These are phyloP conservation scores for Drosophila birchii DNA, from an alignment of 2,888 invertebrate genomes.

Conservation along the genomic window DNA sequence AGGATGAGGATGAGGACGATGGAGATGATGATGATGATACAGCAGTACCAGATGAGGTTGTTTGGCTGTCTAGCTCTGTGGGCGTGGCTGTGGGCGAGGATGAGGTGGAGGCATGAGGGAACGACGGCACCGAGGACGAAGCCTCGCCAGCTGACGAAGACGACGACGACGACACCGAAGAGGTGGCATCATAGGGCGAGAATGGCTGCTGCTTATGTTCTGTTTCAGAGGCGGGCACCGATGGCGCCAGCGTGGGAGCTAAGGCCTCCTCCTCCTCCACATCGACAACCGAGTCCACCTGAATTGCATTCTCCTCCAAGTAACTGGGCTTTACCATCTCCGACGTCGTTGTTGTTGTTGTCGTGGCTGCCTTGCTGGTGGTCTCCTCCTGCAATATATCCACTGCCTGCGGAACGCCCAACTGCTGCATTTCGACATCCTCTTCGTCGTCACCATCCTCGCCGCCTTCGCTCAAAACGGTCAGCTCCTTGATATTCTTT, in stretches of 20 bases:
- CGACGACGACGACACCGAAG: constrained; percentile 44
- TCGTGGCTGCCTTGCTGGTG: constrained; percentile 29
- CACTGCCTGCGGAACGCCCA: constrained; percentile 35
- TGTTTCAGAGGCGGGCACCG: constrained; percentile 42
- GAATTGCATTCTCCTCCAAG: constrained; percentile 48
- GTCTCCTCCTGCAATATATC: constrained; percentile 12
- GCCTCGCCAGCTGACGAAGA: constrained; percentile 50
- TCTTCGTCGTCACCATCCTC: constrained; percentile 66
- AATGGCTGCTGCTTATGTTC: constrained; percentile 39
- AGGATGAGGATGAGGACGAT: constrained; percentile 7
- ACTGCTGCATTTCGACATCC: constrained; percentile 52
- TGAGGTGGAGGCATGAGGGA: constrained; percentile 15
- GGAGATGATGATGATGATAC: constrained; percentile 24
- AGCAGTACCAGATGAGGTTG: constrained; percentile 13
- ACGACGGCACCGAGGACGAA: constrained; percentile 35
- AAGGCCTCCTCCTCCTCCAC: constrained; percentile 43
- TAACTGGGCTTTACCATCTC: constrained; percentile 54
- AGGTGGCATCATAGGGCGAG: constrained; percentile 54
- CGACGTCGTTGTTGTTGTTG: constrained; percentile 19
- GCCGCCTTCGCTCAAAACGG: constrained; percentile 67
- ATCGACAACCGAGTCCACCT: constrained; percentile 56
- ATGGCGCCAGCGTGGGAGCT: constrained; percentile 35
- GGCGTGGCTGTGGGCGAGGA: constrained; percentile 26
- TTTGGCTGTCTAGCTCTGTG: constrained; percentile 29
- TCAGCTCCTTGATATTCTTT: constrained; percentile 83